Evolutionary conservation across 1,140 invertebrate species (phyloP), one percentile per base, ranked within the genome.

Genomic region (Drosophila arawakana): DNA sequence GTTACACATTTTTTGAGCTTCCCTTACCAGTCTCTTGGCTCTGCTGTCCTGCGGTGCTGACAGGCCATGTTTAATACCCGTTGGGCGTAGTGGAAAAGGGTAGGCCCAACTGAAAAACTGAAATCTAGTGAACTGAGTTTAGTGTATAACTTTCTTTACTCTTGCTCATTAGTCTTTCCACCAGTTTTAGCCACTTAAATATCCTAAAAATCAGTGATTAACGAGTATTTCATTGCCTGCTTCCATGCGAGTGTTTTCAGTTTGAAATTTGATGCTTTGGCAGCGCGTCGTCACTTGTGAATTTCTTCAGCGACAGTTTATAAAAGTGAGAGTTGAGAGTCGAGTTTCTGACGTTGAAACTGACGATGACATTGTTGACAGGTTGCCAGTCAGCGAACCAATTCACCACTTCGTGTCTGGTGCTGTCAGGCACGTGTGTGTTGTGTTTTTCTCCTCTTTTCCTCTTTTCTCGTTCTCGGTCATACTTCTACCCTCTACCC

Each of bases 241-340:
- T 30, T 5, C 25, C 25, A 6, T 5, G 3, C 25, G 25, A 30
- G 4, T 30, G 25, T 30, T 6, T 30, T 6, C 25, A 5, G 25
- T 77, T 88, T 86, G 60, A 76, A 78, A 77, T 41, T 75, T 74
- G 63, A 30, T 63, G 69, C 73, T 66, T 67, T 63, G 75, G 66
- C 52, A 13, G 41, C 21, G 47, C 80, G 67, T 55, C 55, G 35
- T 73, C 71, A 61, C 58, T 74, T 76, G 49, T 13, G 49, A 86
- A 72, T 81, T 86, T 61, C 52, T 50, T 72, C 66, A 63, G 62
- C 83, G 79, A 86, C 79, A 86, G 72, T 86, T 85, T 58, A 59
- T 68, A 73, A 82, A 35, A n/a, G 13, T 11, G 25, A 10, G 41
- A 65, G 71, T 41, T 15, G 9, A 39, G 25, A 30, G 25, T 30